Conservation (phyloP, 2,113 vertebrate species). For the Australoheros scitulus region DNA sequence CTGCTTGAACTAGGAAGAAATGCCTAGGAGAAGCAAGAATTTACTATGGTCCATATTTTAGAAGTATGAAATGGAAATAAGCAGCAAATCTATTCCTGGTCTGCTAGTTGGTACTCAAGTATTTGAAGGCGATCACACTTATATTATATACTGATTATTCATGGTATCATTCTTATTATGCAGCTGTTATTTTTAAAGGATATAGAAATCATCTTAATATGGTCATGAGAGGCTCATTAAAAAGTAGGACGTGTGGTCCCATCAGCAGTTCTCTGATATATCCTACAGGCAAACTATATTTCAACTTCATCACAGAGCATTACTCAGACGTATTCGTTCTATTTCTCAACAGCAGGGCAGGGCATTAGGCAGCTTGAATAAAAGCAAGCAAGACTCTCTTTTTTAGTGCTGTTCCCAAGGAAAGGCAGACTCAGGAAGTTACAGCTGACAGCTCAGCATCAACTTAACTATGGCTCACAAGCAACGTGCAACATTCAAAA, state of each 20-base stretch:
- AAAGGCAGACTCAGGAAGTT: slow-evolving; percentile 44
- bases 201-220: background rate
- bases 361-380: background rate
- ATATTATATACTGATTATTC: slow-evolving; percentile 3
- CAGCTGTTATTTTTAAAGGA: background rate
- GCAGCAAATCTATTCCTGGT: background rate
- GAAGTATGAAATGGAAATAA: background rate
- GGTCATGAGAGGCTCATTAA: background rate
- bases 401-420: slow-evolving; percentile 8
- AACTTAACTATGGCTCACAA: slow-evolving; percentile 24
- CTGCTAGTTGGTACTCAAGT: background rate
- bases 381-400: background rate
- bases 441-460: slow-evolving; percentile 44
- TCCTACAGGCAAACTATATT: slow-evolving; percentile 1
- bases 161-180: background rate
- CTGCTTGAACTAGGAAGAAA: background rate
- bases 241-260: slow-evolving; percentile 5
- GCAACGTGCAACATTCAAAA: slow-evolving; percentile 30
- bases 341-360: background rate
- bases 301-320: background rate
- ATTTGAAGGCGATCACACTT: background rate
- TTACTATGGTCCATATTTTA: background rate
- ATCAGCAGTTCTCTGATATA: background rate
- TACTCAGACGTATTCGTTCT: background rate
- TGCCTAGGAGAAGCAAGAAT: background rate